phyloP scores from a whole-genome alignment of 2,888 invertebrate species.

The Ctenicera cuprea region DNA sequence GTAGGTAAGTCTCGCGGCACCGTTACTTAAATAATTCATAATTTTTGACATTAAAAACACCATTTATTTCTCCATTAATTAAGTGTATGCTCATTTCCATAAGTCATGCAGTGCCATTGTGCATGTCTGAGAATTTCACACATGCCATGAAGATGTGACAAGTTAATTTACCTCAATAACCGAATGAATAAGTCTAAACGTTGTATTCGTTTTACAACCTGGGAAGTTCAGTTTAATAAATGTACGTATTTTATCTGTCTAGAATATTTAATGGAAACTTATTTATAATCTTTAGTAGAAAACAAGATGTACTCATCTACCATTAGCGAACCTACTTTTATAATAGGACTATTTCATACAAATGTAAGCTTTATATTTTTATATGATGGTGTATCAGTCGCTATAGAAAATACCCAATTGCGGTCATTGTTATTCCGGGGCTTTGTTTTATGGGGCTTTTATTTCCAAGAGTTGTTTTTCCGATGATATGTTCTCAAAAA shows the following conservation, averaged over 20 bases:
- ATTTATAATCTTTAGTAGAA: background rate
- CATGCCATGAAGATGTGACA: constrained; percentile 49
- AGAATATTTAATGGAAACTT: background rate
- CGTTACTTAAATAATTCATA: constrained; percentile 57
- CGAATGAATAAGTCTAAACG: constrained; percentile 14
- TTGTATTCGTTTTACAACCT: constrained; percentile 8
- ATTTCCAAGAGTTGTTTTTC: too few relatives aligned
- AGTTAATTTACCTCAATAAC: constrained; percentile 55
- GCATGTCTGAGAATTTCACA: constrained; percentile 45
- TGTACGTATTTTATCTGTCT: constrained; percentile 1
- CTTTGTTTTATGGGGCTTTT: too few relatives aligned
- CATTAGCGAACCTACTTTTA: background rate
- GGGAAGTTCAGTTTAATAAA: constrained; percentile 14
- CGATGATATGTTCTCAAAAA: too few relatives aligned
- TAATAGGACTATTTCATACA: background rate
- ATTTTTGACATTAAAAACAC: constrained; percentile 58
- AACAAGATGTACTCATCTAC: background rate
- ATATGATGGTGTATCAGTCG: too few relatives aligned
- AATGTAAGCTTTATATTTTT: too few relatives aligned
- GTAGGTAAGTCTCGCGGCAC: background rate
- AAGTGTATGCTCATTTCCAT: constrained; percentile 50
- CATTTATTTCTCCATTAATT: constrained; percentile 62
- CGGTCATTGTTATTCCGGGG: too few relatives aligned
- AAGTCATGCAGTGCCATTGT: constrained; percentile 47
- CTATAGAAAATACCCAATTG: too few relatives aligned